phyloP scores from a whole-genome alignment of 2,797 vertebrate genomes.

The Oreonectes daqikongensis region DNA sequence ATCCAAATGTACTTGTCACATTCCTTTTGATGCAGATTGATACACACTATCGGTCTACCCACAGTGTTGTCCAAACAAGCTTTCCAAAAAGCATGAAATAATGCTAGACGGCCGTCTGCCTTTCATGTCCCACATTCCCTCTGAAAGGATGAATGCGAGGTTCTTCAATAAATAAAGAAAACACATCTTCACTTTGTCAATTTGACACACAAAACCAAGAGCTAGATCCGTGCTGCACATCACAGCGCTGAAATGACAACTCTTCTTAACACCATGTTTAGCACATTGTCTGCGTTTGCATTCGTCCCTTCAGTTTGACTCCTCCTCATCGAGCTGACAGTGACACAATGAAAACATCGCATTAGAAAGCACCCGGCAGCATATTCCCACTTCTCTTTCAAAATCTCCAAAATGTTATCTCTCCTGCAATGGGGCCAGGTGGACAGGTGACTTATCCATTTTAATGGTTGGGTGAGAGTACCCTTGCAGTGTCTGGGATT shows the following conservation, averaged over 20 bases:
- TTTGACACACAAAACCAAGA: conserved; percentile 31
- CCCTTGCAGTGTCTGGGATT: background rate
- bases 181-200: conserved; percentile 20
- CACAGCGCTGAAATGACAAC: conserved; percentile 39
- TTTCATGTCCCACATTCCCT: conserved; percentile 36
- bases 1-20: conserved; percentile 12
- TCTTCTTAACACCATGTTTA: conserved; percentile 37
- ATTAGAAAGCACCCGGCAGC: conserved; percentile 23
- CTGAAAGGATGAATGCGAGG: conserved; percentile 32
- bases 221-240: conserved; percentile 28
- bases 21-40: conserved; percentile 28
- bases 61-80: conserved; percentile 15
- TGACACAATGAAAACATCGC: conserved; percentile 25
- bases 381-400: conserved; percentile 35
- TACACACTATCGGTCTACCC: conserved; percentile 15
- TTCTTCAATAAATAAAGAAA: conserved; percentile 36
- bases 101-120: conserved; percentile 30
- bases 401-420: conserved; percentile 28
- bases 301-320: conserved; percentile 34
- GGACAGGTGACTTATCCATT: conserved; percentile 36
- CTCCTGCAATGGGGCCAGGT: conserved; percentile 24
- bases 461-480: conserved; percentile 43
- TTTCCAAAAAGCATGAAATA: conserved; percentile 41
- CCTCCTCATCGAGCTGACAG: conserved; percentile 37
- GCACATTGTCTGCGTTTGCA: conserved; percentile 43